Percentiles rank a stretch among this genome's conserved stretches.
Evolutionary conservation across 64 coral and sea anemone genomes (phyloP).

Genomic region (Actinia tenebrosa): DNA sequence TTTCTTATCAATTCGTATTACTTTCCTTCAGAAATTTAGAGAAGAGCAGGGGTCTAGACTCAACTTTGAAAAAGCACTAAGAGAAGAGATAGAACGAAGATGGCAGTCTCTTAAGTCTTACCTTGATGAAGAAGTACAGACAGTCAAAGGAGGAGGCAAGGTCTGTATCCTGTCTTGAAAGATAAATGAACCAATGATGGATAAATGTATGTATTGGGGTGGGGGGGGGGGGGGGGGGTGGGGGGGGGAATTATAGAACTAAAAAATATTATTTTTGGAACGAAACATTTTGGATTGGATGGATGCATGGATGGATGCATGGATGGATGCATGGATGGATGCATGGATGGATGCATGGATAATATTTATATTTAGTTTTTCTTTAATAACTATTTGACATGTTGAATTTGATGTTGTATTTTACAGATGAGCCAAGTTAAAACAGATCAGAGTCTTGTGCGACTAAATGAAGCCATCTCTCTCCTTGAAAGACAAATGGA

Average conservation of each 20-base stretch:
- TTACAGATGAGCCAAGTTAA: slow-evolving; percentile 72
- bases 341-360: too few relatives aligned
- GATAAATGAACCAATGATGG: too few relatives aligned
- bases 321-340: too few relatives aligned
- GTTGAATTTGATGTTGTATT: background rate
- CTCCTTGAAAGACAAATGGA: slow-evolving; percentile 92
- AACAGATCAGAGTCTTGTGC: slow-evolving; percentile 75
- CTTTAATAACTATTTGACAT: background rate
- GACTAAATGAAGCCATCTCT: slow-evolving; percentile 85
- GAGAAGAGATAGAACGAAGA: slow-evolving; percentile 84
- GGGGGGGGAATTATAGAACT: too few relatives aligned
- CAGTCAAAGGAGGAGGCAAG: slow-evolving; percentile 61
- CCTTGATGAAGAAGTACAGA: slow-evolving; percentile 82
- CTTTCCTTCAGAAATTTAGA: slow-evolving; percentile 53
- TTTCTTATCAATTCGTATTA: background rate
- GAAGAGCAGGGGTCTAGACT: slow-evolving; percentile 82
- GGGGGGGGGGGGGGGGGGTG: too few relatives aligned
- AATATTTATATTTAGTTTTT: background rate
- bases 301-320: too few relatives aligned
- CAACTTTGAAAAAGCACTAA: slow-evolving; percentile 72
- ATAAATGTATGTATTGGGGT: too few relatives aligned
- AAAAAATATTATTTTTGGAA: too few relatives aligned
- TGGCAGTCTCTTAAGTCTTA: slow-evolving; percentile 89
- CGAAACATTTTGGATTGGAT: too few relatives aligned
- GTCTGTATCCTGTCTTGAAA: background rate